Base-by-base conservation (phyloP, 2,797 vertebrate genomes). In the Myotis planiceps region DNA sequence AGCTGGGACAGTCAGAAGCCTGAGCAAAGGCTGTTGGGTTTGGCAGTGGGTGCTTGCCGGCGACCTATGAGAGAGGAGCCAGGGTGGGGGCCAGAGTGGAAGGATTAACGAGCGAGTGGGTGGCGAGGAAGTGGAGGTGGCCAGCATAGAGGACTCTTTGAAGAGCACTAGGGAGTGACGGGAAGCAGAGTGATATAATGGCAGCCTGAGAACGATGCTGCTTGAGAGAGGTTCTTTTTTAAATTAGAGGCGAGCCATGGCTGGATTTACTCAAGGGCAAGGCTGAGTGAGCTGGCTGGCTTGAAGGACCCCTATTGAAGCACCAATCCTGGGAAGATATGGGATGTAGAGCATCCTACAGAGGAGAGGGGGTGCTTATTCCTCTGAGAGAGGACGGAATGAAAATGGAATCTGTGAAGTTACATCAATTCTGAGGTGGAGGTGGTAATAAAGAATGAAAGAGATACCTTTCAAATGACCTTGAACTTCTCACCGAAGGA, bases 61-160 rank as follows among this genome's bases (percentile, higher is more conserved):
- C 34, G 6, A 91, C 87, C 85, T 76, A 58, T 92, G 92, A 92
- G 90, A 90, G 65, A 68, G 90, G 78, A 93, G 92, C 34, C 53
- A 29, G 42, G 93, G 92, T 2, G 80, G 93, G 92, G 93, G 83
- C 92, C 92, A 53, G 53, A 75, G 74, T 74, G 94, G 65, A 90
- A 94, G 81, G 98, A 5, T 97, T 97, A 98, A 96, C 60, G 98
- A 98, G 97, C 6, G 74, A 92, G 95, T 96, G 93, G 96, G 96
- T 72, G 82, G 96, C n/a, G 34, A 95, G 87, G 96, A 95, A 97
- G 89, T 92, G 78, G 79, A 94, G 96, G 92, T 78, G 82, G 96
- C 47, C 80, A 63, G 89, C 84, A 94, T 75, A 96, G 96, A 97
- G 84, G 65, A 49, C 68, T 85, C 97, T 96, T 97, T 97, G 96